Evolutionary conservation across 2,113 vertebrate genomes (phyloP).

Genomic region (Tyto alba): DNA sequence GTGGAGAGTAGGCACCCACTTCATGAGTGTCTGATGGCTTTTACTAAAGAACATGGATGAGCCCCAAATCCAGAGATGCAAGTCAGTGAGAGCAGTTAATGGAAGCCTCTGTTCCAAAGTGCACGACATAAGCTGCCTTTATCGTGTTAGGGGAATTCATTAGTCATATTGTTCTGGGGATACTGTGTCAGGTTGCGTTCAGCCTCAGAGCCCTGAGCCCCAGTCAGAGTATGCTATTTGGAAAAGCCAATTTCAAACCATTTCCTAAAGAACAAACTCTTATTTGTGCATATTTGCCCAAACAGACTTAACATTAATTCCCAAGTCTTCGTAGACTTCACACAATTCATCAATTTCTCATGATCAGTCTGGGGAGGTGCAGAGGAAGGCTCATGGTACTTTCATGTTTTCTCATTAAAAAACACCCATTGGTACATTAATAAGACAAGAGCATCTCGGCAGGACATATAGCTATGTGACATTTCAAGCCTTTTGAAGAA

Average conservation of each 20-base stretch:
- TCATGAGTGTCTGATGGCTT: not conserved
- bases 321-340: slow-evolving; percentile 8
- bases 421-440: slow-evolving; percentile 61
- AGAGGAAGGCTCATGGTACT: slow-evolving; percentile 12
- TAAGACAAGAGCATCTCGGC: slow-evolving; percentile 61
- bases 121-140: not conserved
- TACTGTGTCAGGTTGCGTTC: not conserved
- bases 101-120: not conserved
- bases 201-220: not conserved
- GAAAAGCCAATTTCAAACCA: not conserved
- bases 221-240: not conserved
- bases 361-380: slow-evolving; percentile 14
- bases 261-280: not conserved
- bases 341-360: slow-evolving; percentile 46
- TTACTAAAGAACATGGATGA: not conserved
- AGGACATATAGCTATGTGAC: slow-evolving; percentile 25
- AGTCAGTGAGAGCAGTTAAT: not conserved
- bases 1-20: not conserved
- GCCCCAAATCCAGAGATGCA: not conserved
- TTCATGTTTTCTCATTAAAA: slow-evolving; percentile 65
- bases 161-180: not conserved
- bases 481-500: slow-evolving; percentile 60
- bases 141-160: not conserved
- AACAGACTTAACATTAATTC: slow-evolving; percentile 10
- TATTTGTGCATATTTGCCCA: not conserved